These are phyloP conservation scores for Deilephila porcellus DNA, from an alignment of 2,888 invertebrate genomes.

Conservation along the genomic window DNA sequence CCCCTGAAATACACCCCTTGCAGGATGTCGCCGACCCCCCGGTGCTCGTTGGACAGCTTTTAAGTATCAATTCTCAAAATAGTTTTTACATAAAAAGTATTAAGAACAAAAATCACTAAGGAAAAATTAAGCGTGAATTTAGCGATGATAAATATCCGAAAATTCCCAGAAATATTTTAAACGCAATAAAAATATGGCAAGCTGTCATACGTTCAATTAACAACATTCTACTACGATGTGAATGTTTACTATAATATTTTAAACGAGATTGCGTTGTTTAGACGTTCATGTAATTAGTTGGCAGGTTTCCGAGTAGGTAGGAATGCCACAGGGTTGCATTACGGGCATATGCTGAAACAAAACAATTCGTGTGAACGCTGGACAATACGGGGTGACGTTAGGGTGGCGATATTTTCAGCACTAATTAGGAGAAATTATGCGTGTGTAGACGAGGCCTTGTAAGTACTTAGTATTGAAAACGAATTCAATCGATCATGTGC, in stretches of 20 bases:
- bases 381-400: constrained; percentile 70
- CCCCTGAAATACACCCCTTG: too few species aligned
- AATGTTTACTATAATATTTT: constrained; percentile 45
- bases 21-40: too few species aligned
- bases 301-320: constrained; percentile 79
- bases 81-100: not conserved
- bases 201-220: constrained; percentile 16
- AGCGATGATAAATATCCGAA: not conserved
- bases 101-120: not conserved
- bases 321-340: constrained; percentile 62
- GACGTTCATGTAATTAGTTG: constrained; percentile 67
- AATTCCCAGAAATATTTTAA: not conserved
- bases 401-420: constrained; percentile 48
- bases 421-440: constrained; percentile 39
- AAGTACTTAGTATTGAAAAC: too few species aligned
- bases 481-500: too few species aligned
- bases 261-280: constrained; percentile 51
- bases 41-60: too few species aligned
- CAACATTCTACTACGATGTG: constrained; percentile 36
- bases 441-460: not conserved
- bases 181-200: not conserved
- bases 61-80: too few species aligned
- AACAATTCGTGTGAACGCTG: constrained; percentile 78
- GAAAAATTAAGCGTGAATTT: not conserved
- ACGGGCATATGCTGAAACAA: constrained; percentile 72